Evolutionary conservation across 2,113 vertebrate species (phyloP).

Genomic region (Peucedramus taeniatus): DNA sequence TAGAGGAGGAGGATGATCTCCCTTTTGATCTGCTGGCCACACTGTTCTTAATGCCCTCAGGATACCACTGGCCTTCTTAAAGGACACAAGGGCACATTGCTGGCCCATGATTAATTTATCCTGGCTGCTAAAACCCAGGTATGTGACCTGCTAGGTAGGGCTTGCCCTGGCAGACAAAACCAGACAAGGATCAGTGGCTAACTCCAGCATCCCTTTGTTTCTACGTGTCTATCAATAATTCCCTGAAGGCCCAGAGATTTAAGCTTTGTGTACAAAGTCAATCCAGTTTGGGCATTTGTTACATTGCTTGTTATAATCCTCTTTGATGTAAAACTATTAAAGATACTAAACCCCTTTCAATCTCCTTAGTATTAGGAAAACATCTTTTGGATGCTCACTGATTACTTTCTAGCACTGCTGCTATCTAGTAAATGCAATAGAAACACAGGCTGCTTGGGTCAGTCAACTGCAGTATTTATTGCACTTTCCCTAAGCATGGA

Average conservation of each 20-base stretch:
- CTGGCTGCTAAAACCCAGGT: neutral
- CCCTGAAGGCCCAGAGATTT: neutral
- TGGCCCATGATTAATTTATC: neutral
- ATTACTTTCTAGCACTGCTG: neutral
- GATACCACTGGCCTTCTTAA: neutral
- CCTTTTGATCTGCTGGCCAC: neutral
- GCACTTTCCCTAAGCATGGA: neutral
- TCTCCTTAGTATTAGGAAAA: conserved; percentile 39
- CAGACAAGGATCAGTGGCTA: neutral
- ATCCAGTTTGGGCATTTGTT: conserved; percentile 10
- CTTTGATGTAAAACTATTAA: conserved; percentile 37
- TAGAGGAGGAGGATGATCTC: neutral
- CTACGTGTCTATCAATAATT: neutral
- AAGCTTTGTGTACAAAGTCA: neutral
- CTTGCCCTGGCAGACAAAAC: neutral
- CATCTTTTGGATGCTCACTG: neutral
- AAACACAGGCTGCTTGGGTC: neutral
- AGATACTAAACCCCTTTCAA: conserved; percentile 21
- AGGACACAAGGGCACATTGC: neutral
- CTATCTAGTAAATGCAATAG: neutral
- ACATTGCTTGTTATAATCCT: conserved; percentile 12
- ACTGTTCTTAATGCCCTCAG: neutral
- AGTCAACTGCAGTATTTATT: neutral
- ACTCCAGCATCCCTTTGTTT: neutral
- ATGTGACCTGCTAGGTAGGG: neutral